Evolutionary conservation across 1,140 invertebrate genomes (phyloP).

Genomic region (Leguminivora glycinivorella): DNA sequence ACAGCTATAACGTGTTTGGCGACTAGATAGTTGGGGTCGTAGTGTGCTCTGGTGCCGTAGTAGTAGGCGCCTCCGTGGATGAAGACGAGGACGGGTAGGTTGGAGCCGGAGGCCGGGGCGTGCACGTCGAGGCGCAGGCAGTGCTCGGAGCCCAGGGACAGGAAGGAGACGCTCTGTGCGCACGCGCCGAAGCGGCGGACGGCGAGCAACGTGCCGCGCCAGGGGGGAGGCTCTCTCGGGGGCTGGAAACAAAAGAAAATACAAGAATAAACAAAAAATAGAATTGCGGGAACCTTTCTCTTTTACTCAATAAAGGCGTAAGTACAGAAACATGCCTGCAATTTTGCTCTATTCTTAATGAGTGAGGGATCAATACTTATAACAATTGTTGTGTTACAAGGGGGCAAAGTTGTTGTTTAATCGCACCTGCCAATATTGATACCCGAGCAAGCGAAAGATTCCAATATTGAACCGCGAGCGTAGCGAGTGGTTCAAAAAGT

Average conservation of each 20-base stretch:
- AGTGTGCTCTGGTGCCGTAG: conserved; percentile 75
- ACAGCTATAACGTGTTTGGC: conserved; percentile 54
- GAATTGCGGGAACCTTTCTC: too few species aligned
- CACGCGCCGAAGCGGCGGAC: conserved; percentile 50
- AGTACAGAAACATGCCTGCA: too few species aligned
- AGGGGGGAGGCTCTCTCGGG: conserved; percentile 50
- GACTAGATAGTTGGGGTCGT: conserved; percentile 71
- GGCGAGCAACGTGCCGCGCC: conserved; percentile 55
- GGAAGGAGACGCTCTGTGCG: conserved; percentile 48
- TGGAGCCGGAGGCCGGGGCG: conserved; percentile 35
- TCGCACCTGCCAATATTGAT: too few species aligned
- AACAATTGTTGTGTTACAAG: too few species aligned
- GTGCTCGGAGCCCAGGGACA: conserved; percentile 53
- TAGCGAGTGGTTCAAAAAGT: too few species aligned
- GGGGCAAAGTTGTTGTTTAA: too few species aligned
- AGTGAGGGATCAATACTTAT: too few species aligned
- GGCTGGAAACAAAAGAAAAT: conserved; percentile 41
- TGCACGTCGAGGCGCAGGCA: conserved; percentile 64
- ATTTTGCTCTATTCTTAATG: too few species aligned
- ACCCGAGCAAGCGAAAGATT: too few species aligned
- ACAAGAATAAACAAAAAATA: conserved; percentile 31
- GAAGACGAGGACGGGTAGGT: conserved; percentile 81
- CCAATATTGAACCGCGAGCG: too few species aligned
- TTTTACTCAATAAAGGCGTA: too few species aligned
- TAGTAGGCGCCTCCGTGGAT: conserved; percentile 81